Evolutionary conservation across 1,140 invertebrate genomes (phyloP).

Genomic region (Brachionus sp.): DNA sequence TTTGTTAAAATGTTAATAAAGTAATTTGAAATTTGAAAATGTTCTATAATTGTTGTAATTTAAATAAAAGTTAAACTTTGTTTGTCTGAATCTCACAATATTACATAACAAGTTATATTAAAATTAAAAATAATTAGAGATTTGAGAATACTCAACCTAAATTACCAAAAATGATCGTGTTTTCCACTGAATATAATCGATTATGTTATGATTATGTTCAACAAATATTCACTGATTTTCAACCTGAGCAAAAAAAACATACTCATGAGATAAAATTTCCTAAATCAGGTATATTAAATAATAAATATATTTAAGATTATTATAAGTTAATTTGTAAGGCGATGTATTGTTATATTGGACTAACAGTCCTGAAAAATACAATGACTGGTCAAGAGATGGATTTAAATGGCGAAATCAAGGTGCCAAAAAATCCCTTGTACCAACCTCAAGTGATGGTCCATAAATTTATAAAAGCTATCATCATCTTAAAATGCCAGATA

Average conservation of each 20-base stretch:
- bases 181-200: neutral
- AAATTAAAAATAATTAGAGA: neutral
- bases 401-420: neutral
- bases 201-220: neutral
- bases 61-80: neutral
- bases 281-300: neutral
- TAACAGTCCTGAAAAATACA: neutral
- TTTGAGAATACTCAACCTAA: neutral
- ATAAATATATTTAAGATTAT: neutral
- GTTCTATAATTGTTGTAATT: neutral
- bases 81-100: neutral
- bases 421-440: neutral
- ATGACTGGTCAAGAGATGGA: neutral
- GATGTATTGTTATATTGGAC: neutral
- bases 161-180: neutral
- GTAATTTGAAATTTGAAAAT: neutral
- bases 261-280: neutral
- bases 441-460: neutral
- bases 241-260: neutral
- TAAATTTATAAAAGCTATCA: neutral
- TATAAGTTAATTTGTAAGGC: neutral
- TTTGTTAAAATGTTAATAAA: conserved; percentile 15
- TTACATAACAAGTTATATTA: neutral
- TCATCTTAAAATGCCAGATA: neutral
- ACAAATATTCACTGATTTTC: neutral